Percentiles rank a stretch among this genome's conserved stretches.
These are phyloP conservation scores for Champsocephalus esox DNA, from an alignment of 2,797 vertebrate genomes.

Conservation along the genomic window DNA sequence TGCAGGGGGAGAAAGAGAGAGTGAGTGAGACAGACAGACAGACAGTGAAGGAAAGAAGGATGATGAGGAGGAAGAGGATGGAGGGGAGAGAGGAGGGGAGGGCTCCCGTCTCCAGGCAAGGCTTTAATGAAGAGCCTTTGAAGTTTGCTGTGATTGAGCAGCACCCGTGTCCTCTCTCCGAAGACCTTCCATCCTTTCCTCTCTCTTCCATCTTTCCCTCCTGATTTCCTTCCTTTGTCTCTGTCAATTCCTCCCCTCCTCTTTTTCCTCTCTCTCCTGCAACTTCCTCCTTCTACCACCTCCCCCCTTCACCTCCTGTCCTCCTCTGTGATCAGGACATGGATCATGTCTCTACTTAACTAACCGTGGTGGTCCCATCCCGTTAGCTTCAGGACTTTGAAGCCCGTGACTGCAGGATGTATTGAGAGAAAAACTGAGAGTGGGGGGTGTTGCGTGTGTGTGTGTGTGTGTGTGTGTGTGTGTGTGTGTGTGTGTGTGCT, in stretches of 20 bases:
- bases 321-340: slow-evolving; percentile 74
- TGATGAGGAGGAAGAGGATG: slow-evolving; percentile 31
- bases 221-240: slow-evolving; percentile 56
- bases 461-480: slow-evolving; percentile 2
- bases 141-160: slow-evolving; percentile 76
- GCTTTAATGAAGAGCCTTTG: slow-evolving; percentile 81
- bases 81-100: slow-evolving; percentile 10
- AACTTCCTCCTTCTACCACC: slow-evolving; percentile 15
- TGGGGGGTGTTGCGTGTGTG: not conserved
- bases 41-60: slow-evolving; percentile 57
- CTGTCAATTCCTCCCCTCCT: slow-evolving; percentile 41
- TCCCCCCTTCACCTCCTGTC: slow-evolving; percentile 10
- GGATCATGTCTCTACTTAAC: slow-evolving; percentile 71
- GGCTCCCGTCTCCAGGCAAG: slow-evolving; percentile 62
- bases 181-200: slow-evolving; percentile 44
- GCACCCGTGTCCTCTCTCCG: slow-evolving; percentile 56
- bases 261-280: slow-evolving; percentile 6
- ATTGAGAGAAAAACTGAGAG: slow-evolving; percentile 15
- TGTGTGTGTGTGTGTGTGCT: not conserved
- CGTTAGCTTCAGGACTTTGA: slow-evolving; percentile 57
- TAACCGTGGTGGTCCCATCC: slow-evolving; percentile 65
- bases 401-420: slow-evolving; percentile 30
- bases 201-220: slow-evolving; percentile 33
- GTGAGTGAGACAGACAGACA: slow-evolving; percentile 50
- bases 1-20: slow-evolving; percentile 33